Percentiles rank a stretch among this genome's conserved stretches.
These are phyloP conservation scores for Melinaea menophilus DNA, from an alignment of 2,888 invertebrate species.

Conservation along the genomic window DNA sequence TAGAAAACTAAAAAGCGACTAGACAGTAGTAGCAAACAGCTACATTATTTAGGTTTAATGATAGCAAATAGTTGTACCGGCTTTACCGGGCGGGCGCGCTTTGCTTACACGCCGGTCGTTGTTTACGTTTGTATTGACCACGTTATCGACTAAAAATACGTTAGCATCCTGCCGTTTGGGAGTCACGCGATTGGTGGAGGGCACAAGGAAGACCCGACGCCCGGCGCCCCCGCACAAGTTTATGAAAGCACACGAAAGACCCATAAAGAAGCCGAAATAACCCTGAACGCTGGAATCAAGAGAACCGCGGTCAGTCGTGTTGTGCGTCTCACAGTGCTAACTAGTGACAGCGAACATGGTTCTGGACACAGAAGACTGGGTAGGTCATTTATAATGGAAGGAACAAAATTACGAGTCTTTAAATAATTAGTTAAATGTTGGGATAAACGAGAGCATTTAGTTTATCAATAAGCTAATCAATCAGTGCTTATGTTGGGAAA, in stretches of 20 bases:
- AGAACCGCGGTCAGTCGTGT: slow-evolving; percentile 71
- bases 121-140: slow-evolving; percentile 76
- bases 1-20: slow-evolving; percentile 35
- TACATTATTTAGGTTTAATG: slow-evolving; percentile 40
- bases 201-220: slow-evolving; percentile 55
- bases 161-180: slow-evolving; percentile 76
- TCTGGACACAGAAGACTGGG: slow-evolving; percentile 76
- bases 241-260: slow-evolving; percentile 68
- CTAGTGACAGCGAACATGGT: slow-evolving; percentile 75
- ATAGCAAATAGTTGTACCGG: slow-evolving; percentile 40
- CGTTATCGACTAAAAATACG: slow-evolving; percentile 75
- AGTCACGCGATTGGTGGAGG: slow-evolving; percentile 68
- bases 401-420: background rate
- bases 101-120: slow-evolving; percentile 53
- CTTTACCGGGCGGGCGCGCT: slow-evolving; percentile 33
- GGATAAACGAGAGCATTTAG: background rate
- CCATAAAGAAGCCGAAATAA: slow-evolving; percentile 73
- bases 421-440: no score
- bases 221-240: slow-evolving; percentile 47
- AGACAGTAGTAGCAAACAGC: slow-evolving; percentile 35
- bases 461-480: background rate
- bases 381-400: slow-evolving; percentile 46
- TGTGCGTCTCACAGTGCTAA: slow-evolving; percentile 77
- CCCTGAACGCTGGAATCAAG: slow-evolving; percentile 73
- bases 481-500: background rate